Base-by-base conservation (phyloP, 1,140 invertebrate species). In the Eufriesea mexicana region DNA sequence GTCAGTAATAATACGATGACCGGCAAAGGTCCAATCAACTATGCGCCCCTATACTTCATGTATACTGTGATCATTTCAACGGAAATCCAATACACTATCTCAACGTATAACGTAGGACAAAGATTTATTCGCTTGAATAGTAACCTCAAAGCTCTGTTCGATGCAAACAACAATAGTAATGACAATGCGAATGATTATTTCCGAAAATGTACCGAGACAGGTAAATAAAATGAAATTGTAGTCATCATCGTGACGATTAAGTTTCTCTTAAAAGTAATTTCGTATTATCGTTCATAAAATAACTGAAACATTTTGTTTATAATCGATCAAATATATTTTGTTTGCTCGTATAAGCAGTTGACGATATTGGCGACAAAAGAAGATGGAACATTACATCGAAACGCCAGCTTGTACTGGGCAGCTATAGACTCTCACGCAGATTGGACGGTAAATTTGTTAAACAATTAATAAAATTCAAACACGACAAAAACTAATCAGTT, bases 1-100 rank as follows among this genome's bases (percentile, higher is more conserved):
- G 42, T 67, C 20, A 10, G 23, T 2, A 75, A 70, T 14, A 91
- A 91, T 18, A 90, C 90, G 59, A 85, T 90, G 45, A 14, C 88
- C 9, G 91, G 91, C 51, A 93, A 93, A 83, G 93, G 93, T 35
- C 91, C 93, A 0, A 89, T 94, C 5, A 94, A 94, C 84, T 94
- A 94, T 59, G 14, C 86, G 0, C 93, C 93, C 0, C 73, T 94
- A 12, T 94, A 94, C 64, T 85, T 90, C 5, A 92, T 94, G 91
- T 94, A 94, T 61, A 45, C 93, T 2, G 87, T 94, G 0, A 92
- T 94, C 14, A 86, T 92, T 12, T 80, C 89, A 10, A 92, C 93
- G 51, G 92, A 93, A 82, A 87, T 94, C 16, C 93, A 94, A 49
- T 94, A 92, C 28, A 92, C 90, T 2, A 35, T 94, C n/a, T 74